Evolutionary conservation across 2,888 invertebrate genomes (phyloP), one percentile per base, ranked within the genome.

Genomic region (Rhagophthalmus giganteus): DNA sequence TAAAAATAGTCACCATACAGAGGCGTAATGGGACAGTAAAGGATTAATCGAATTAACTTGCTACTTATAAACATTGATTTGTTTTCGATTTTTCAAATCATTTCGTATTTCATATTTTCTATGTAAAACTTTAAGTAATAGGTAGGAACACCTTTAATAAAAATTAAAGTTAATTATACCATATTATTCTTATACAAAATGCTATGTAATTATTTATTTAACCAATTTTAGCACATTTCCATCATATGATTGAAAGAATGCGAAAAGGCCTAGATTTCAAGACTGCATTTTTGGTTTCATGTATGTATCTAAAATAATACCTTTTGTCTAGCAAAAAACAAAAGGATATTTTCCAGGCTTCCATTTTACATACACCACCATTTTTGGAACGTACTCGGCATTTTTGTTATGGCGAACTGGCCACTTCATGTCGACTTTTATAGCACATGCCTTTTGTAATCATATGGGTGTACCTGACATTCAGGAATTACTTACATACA

Each of bases 391-490:
- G 34, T 97, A 97, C 74, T 94, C 95, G 3, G 90, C 95, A n/a
- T 94, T 86, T 72, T 75, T 96, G 34, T 94, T 95, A 75, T 79
- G 89, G 6, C 84, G 89, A 71, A 96, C 95, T 63, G 94, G 94
- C 25, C 94, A 96, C 73, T 84, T 96, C 63, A 78, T 87, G 10
- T 91, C 95, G 1, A 90, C 94, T 2, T 84, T 95, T 61, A 74
- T 93, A 9, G 94, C 88, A 1, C 97, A 97, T 74, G 88, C 92
- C 20, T 94, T 95, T 74, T 97, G 97, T 75, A 97, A 97, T 74
- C 90, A 93, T 74, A 94, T 97, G 93, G 96, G 96, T 4, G 88
- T 96, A 68, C 96, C 96, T 0, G 90, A 94, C 72, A 80, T 96
- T 57, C 78, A 80, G 2, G 93, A 89, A 68, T 76, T 90, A 2